Base-by-base conservation (phyloP, 1,140 invertebrate genomes). In the Drosophila quadrilineata region DNA sequence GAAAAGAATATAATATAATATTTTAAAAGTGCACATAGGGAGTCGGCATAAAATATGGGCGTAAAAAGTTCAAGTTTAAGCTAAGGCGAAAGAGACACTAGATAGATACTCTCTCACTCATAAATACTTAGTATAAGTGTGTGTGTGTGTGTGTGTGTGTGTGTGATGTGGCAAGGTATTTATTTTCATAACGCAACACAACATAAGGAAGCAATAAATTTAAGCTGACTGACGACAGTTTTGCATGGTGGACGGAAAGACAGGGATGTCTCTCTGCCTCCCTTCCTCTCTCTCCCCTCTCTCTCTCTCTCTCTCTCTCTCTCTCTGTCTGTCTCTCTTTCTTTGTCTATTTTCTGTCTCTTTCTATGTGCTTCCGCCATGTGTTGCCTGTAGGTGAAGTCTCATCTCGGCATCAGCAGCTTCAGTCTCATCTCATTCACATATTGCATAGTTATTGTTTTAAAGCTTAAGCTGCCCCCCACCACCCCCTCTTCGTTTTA, bases 201-300 rank as follows among this genome's bases (percentile, higher is more conserved):
- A 85, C 79, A 85, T 85, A 85, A 85, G 79, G 79, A 85, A 85
- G 79, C 79, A 86, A 85, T 85, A 85, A 85, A 85, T 85, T 85
- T 85, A 86, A 85, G 75, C 79, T 79, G 79, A 85, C 79, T 84
- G 79, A 86, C 80, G 80, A 86, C 79, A 85, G 79, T 85, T 86
- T 75, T 53, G 53, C 52, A 38, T 22, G 9, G 16, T 17, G 45
- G 8, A 33, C 31, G 49, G n/a, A 12, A 3, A 21, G 10, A n/a
- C n/a, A n/a, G n/a, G n/a, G n/a, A n/a, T n/a, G n/a, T n/a, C n/a
- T n/a, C n/a, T n/a, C n/a, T n/a, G n/a, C n/a, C n/a, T n/a, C n/a
- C n/a, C n/a, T n/a, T n/a, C n/a, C n/a, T n/a, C n/a, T n/a, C n/a
- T n/a, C n/a, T n/a, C n/a, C n/a, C n/a, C n/a, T n/a, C n/a, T n/a